Evolutionary conservation across 2,797 vertebrate species (phyloP).

Genomic region (Lutjanus campechanus): DNA sequence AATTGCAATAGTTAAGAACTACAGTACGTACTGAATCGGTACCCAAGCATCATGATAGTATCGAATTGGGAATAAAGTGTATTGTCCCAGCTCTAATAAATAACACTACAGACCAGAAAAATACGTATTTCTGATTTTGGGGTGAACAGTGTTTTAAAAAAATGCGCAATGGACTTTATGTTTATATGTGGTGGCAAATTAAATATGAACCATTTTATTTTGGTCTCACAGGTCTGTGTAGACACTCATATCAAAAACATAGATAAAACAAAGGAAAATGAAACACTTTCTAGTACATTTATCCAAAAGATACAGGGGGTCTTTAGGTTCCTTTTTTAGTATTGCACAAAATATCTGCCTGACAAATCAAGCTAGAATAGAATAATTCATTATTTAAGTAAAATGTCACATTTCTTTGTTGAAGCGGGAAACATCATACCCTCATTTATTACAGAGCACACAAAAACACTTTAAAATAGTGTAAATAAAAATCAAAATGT

Average conservation of each 20-base stretch:
- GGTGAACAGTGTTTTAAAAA: too few relatives aligned
- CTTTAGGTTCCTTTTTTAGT: not conserved
- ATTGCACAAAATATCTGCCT: not conserved
- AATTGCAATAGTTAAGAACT: too few relatives aligned
- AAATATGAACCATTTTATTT: not conserved
- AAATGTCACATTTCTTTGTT: not conserved
- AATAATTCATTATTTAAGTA: slow-evolving; percentile 22
- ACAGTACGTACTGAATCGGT: too few relatives aligned
- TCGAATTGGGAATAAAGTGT: too few relatives aligned
- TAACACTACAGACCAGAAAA: too few relatives aligned
- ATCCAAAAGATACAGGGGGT: not conserved
- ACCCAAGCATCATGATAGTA: too few relatives aligned
- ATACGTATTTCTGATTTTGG: too few relatives aligned
- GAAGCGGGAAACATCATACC: not conserved
- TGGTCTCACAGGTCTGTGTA: not conserved
- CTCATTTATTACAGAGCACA: not conserved
- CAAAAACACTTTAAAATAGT: not conserved
- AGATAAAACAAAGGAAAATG: not conserved
- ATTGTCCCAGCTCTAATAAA: too few relatives aligned
- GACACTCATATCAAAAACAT: not conserved
- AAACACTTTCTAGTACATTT: not conserved
- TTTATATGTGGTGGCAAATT: not conserved
- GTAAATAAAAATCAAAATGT: not conserved
- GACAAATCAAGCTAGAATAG: slow-evolving; percentile 16
- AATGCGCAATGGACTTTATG: not conserved